Percentiles rank a stretch among this genome's conserved stretches.
Evolutionary conservation across 1,140 invertebrate genomes (phyloP).

Genomic region (Pseudomyrmex sp.): DNA sequence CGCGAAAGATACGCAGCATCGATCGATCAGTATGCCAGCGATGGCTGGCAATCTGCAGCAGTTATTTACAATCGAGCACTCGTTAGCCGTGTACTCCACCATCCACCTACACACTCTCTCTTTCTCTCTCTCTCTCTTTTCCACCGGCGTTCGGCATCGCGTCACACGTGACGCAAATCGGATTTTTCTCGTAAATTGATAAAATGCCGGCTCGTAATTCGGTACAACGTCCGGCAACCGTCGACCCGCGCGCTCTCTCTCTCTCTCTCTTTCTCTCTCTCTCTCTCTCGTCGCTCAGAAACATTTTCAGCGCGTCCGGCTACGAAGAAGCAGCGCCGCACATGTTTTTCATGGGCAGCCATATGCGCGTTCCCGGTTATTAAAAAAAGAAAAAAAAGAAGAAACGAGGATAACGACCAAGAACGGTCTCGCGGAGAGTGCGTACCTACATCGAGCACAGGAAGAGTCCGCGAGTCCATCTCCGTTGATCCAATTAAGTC

Average conservation of each 20-base stretch:
- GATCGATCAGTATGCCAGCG: slow-evolving; percentile 55
- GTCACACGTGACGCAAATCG: slow-evolving; percentile 73
- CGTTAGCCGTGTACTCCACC: slow-evolving; percentile 69
- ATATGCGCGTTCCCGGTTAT: slow-evolving; percentile 30
- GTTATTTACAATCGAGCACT: slow-evolving; percentile 78
- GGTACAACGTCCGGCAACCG: slow-evolving; percentile 60
- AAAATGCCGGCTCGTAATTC: slow-evolving; percentile 75
- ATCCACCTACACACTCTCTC: slow-evolving; percentile 26
- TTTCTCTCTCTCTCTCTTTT: slow-evolving; percentile 17
- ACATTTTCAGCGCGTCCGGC: slow-evolving; percentile 26
- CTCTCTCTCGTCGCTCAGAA: slow-evolving; percentile 22
- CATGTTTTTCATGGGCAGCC: slow-evolving; percentile 12
- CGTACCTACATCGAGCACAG: slow-evolving; percentile 24
- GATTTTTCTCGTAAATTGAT: slow-evolving; percentile 78
- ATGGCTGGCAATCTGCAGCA: slow-evolving; percentile 64
- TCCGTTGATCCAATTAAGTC: slow-evolving; percentile 72
- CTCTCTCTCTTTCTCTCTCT: too few species aligned
- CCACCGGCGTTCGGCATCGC: slow-evolving; percentile 41
- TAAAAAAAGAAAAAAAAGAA: slow-evolving; percentile 19
- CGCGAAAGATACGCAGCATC: slow-evolving; percentile 39
- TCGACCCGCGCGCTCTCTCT: slow-evolving; percentile 41
- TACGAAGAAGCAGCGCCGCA: slow-evolving; percentile 12
- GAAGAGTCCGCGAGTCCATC: slow-evolving; percentile 63
- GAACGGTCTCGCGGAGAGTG: slow-evolving; percentile 28
- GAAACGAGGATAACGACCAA: slow-evolving; percentile 65